Percentiles rank a stretch among this genome's conserved stretches.
Evolutionary conservation across 2,113 vertebrate genomes (phyloP).

Genomic region (Zosterops japonicus): DNA sequence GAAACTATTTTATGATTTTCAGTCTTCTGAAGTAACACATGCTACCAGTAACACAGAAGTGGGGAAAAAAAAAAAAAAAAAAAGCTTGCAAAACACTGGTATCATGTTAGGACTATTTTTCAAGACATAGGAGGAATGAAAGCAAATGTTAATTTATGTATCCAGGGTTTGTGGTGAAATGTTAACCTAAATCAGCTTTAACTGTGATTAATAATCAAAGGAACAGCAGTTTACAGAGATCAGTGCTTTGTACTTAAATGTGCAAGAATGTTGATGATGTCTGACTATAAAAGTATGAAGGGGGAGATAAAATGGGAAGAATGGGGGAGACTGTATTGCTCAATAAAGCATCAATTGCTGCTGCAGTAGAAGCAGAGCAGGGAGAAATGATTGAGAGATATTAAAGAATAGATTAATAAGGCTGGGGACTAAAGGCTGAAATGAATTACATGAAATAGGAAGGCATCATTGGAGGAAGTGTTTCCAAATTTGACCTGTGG

Average conservation of each 20-base stretch:
- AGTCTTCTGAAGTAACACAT: not conserved
- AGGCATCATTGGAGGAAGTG: slow-evolving; percentile 54
- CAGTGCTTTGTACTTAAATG: not conserved
- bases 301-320: slow-evolving; percentile 3
- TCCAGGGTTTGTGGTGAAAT: not conserved
- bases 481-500: slow-evolving; percentile 56
- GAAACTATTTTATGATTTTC: not conserved
- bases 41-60: not conserved
- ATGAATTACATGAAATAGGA: slow-evolving; percentile 66
- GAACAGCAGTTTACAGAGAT: not conserved
- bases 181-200: not conserved
- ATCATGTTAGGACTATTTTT: not conserved
- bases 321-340: not conserved
- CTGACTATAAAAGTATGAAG: not conserved
- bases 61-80: no score
- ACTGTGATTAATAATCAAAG: not conserved
- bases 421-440: slow-evolving; percentile 48
- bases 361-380: slow-evolving; percentile 12
- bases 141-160: not conserved
- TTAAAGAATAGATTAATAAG: slow-evolving; percentile 73
- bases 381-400: slow-evolving; percentile 59
- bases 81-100: not conserved
- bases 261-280: not conserved
- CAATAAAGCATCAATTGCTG: slow-evolving; percentile 23
- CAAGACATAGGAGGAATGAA: not conserved